phyloP scores from a whole-genome alignment of 2,797 vertebrate species.

The Gouania willdenowi region DNA sequence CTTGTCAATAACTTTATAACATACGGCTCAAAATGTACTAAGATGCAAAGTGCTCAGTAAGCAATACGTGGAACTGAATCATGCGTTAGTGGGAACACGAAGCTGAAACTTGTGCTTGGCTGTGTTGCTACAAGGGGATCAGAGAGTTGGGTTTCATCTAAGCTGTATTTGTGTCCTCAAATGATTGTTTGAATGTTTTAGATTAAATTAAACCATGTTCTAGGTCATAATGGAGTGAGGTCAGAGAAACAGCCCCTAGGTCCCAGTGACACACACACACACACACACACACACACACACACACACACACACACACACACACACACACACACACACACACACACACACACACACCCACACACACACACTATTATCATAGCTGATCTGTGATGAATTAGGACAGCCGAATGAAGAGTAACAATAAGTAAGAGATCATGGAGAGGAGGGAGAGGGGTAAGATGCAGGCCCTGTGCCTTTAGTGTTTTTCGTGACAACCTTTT shows the following conservation, averaged over 20 bases:
- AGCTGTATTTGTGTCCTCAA: slow-evolving; percentile 41
- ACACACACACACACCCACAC: background rate
- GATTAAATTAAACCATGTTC: slow-evolving; percentile 56
- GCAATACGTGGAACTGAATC: too few species aligned
- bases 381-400: slow-evolving; percentile 55
- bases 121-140: slow-evolving; percentile 32
- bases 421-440: slow-evolving; percentile 12
- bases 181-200: slow-evolving; percentile 55
- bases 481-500: slow-evolving; percentile 42
- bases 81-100: too few species aligned
- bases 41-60: too few species aligned
- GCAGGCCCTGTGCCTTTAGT: slow-evolving; percentile 19
- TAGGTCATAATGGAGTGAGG: slow-evolving; percentile 45
- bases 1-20: too few species aligned
- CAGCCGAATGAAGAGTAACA: slow-evolving; percentile 22
- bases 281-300: slow-evolving; percentile 2
- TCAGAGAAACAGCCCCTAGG: slow-evolving; percentile 38
- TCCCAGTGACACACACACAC: slow-evolving; percentile 2
- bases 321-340: slow-evolving; percentile 3
- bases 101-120: slow-evolving; percentile 7
- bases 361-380: slow-evolving; percentile 27
- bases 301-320: slow-evolving; percentile 5
- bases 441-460: background rate
- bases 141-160: slow-evolving; percentile 34
- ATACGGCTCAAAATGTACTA: too few species aligned